Conservation (phyloP, 2,888 invertebrate genomes). For the Prosapia bicincta region DNA sequence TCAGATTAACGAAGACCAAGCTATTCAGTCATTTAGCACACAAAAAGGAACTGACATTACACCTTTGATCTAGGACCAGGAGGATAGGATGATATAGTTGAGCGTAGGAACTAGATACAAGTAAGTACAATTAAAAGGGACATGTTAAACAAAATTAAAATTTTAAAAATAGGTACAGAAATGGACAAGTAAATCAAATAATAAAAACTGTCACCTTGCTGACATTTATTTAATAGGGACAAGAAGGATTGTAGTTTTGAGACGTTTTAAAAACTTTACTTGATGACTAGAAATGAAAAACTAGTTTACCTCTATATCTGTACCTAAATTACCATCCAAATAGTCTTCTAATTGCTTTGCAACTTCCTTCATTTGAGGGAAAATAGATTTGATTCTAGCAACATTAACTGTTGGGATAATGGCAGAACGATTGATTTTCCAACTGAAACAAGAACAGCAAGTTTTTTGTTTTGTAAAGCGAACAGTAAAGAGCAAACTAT, state of each 20-base stretch:
- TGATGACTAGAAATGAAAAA: no score
- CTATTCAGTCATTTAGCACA: neutral
- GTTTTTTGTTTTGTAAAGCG: no score
- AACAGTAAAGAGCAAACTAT: no score
- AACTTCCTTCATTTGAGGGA: constrained; percentile 16
- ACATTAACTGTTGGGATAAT: neutral
- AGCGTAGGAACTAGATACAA: no score
- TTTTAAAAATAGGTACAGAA: no score
- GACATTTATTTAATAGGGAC: neutral
- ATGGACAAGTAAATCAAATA: no score
- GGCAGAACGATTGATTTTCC: neutral
- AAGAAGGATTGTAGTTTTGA: neutral
- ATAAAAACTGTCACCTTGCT: no score
- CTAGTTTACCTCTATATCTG: constrained; percentile 13
- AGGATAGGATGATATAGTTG: no score
- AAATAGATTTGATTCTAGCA: constrained; percentile 11
- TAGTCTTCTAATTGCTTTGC: neutral
- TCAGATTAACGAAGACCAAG: neutral
- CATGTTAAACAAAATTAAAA: no score
- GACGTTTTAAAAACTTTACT: neutral
- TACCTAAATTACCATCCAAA: neutral
- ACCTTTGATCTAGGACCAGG: no score
- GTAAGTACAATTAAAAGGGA: no score
- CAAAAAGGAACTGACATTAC: neutral
- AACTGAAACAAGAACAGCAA: neutral